Conservation (phyloP, 1,140 invertebrate genomes). For the Phenacoccus solenopsis region DNA sequence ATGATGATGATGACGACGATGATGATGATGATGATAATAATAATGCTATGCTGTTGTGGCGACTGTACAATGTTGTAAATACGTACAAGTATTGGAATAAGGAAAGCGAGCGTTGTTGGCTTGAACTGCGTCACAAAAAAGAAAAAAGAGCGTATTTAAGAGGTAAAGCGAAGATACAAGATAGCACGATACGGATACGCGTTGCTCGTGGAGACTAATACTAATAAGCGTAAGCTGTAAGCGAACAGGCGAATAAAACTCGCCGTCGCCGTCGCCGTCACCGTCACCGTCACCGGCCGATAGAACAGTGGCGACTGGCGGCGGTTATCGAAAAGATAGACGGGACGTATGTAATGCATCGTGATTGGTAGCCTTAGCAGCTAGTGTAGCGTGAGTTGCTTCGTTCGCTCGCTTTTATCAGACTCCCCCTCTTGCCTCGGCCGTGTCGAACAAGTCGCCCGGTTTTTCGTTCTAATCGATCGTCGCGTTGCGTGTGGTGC, state of each 20-base stretch:
- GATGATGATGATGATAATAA: no score
- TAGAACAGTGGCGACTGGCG: neutral
- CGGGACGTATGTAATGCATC: neutral
- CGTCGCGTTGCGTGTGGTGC: neutral
- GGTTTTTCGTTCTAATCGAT: neutral
- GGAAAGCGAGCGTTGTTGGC: no score
- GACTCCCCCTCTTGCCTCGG: neutral
- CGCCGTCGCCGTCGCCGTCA: neutral
- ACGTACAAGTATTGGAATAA: no score
- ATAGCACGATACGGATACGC: no score
- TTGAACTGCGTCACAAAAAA: no score
- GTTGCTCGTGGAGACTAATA: neutral
- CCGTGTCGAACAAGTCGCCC: neutral
- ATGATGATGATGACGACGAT: no score
- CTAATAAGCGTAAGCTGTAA: neutral
- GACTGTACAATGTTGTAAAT: no score
- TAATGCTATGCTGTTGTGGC: no score
- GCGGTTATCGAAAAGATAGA: neutral
- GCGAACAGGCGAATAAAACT: neutral
- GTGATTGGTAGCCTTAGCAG: constrained; percentile 1
- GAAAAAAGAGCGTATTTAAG: no score
- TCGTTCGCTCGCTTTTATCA: neutral
- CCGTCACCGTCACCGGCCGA: neutral
- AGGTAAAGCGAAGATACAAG: no score
- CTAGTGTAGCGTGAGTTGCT: neutral